Percentiles rank a stretch among this genome's conserved stretches.
Conservation (phyloP, 2,888 invertebrate genomes). For the Zygogramma bicolorata region DNA sequence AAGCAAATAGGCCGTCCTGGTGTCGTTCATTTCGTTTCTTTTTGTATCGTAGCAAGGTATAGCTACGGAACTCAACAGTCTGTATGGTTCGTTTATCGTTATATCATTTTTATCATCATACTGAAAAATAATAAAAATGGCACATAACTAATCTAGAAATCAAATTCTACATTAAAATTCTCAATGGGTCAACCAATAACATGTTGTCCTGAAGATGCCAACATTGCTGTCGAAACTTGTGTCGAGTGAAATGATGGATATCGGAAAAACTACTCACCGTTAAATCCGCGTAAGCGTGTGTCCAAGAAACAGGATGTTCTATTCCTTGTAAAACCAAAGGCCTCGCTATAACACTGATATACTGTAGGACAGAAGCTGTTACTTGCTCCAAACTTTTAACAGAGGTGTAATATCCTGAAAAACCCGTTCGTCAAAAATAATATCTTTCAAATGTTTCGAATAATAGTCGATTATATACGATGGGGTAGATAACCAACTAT, state of each 20-base stretch:
- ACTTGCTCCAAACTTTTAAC: slow-evolving; percentile 96
- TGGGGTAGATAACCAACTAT: too few species aligned
- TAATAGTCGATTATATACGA: too few species aligned
- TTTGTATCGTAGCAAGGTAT: slow-evolving; percentile 91
- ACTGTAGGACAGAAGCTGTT: slow-evolving; percentile 94
- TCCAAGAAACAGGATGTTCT: slow-evolving; percentile 92
- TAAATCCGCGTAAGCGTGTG: slow-evolving; percentile 90
- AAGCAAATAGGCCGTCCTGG: slow-evolving; percentile 80
- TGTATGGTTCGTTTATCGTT: slow-evolving; percentile 67
- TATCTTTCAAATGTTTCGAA: too few species aligned
- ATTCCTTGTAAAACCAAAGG: slow-evolving; percentile 82
- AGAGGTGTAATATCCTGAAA: slow-evolving; percentile 90
- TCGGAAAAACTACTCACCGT: slow-evolving; percentile 71
- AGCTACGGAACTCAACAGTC: slow-evolving; percentile 91
- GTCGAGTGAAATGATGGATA: not conserved
- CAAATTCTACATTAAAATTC: too few species aligned
- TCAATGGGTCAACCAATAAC: too few species aligned
- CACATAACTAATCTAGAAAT: too few species aligned
- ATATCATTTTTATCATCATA: slow-evolving; percentile 59
- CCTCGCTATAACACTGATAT: slow-evolving; percentile 93
- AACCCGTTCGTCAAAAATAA: too few species aligned
- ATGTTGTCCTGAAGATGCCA: too few species aligned
- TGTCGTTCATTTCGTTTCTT: slow-evolving; percentile 71
- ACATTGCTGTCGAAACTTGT: too few species aligned
- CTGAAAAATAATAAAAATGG: too few species aligned